phyloP scores from a whole-genome alignment of 2,888 invertebrate genomes.

The Leptura quadrifasciata region DNA sequence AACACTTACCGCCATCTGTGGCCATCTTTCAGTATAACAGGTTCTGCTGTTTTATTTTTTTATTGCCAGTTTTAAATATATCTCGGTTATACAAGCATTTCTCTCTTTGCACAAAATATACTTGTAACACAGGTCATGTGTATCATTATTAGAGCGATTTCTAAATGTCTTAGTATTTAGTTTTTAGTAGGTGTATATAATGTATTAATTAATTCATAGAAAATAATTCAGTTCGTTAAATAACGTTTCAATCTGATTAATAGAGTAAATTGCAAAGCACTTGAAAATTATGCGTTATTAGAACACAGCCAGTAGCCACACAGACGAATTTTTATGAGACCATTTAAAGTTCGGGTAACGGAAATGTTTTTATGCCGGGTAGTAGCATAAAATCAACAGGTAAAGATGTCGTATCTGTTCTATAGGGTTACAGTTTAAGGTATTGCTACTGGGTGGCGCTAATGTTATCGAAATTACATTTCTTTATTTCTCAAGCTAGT shows the following conservation, averaged over 20 bases:
- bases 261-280: neutral
- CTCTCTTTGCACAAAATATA: conserved; percentile 37
- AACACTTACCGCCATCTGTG: conserved; percentile 63
- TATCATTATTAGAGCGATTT: neutral
- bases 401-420: conserved; percentile 64
- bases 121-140: neutral
- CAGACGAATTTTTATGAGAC: conserved; percentile 40
- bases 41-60: conserved; percentile 43
- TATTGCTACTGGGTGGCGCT: conserved; percentile 71
- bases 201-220: neutral
- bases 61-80: conserved; percentile 26
- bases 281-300: conserved; percentile 33
- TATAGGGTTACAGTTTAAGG: conserved; percentile 65
- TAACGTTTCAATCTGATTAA: neutral
- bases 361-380: conserved; percentile 52
- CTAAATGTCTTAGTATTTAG: neutral
- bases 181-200: neutral
- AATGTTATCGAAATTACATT: conserved; percentile 60
- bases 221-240: neutral
- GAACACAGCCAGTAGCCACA: conserved; percentile 42
- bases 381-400: conserved; percentile 66
- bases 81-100: conserved; percentile 27
- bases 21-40: conserved; percentile 52
- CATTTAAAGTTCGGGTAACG: conserved; percentile 33
- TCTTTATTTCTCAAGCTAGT: conserved; percentile 11